Evolutionary conservation across 2,113 vertebrate genomes (phyloP).

Genomic region (Pterocles orientalis): DNA sequence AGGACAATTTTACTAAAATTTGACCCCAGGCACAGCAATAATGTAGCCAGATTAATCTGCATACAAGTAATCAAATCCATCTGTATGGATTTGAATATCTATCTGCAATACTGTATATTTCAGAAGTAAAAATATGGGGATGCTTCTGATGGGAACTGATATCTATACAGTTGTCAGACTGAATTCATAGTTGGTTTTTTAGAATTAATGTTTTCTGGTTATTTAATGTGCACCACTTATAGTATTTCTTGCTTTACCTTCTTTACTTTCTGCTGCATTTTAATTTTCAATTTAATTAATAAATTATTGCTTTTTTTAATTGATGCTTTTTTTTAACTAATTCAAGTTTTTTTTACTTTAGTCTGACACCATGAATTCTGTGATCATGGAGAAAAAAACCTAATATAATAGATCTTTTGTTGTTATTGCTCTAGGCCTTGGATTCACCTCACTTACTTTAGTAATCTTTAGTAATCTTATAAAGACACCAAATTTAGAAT

Average conservation of each 20-base stretch:
- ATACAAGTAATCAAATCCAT: not conserved
- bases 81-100: too few species aligned
- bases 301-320: not conserved
- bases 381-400: not conserved
- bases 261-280: not conserved
- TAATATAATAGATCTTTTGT: not conserved
- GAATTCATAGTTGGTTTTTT: not conserved
- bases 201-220: not conserved
- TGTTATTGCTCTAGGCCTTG: not conserved
- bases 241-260: not conserved
- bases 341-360: not conserved
- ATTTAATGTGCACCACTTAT: not conserved
- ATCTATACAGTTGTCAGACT: not conserved
- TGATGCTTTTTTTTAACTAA: not conserved
- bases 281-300: not conserved
- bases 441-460: not conserved
- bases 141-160: not conserved
- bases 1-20: not conserved
- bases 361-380: not conserved
- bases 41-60: not conserved
- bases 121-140: not conserved
- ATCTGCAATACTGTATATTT: not conserved
- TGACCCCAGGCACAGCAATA: not conserved
- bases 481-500: not conserved
- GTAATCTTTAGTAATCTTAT: not conserved